These are phyloP conservation scores for Pontoporia blainvillei DNA, from an alignment of 2,113 vertebrate genomes.

Conservation along the genomic window DNA sequence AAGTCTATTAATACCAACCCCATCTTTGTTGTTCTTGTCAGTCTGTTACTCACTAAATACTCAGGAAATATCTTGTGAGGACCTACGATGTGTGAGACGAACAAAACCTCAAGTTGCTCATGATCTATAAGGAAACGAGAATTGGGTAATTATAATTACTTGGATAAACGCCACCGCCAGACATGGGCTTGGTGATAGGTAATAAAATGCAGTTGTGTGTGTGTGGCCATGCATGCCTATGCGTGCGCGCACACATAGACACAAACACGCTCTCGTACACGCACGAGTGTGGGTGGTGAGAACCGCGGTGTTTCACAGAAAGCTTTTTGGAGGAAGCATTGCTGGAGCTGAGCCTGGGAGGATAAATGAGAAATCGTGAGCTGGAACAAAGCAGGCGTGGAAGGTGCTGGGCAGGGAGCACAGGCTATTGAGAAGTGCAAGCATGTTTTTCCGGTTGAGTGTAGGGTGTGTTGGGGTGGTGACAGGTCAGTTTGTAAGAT, in stretches of 20 bases:
- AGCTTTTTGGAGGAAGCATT: not conserved
- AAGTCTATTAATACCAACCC: not conserved
- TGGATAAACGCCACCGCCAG: not conserved
- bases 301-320: not conserved
- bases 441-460: not conserved
- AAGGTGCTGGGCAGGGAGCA: not conserved
- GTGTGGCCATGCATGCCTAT: not conserved
- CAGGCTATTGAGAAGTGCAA: not conserved
- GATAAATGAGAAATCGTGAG: not conserved
- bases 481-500: not conserved
- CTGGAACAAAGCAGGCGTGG: not conserved
- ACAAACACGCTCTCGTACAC: not conserved
- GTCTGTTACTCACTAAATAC: not conserved
- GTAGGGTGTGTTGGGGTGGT: not conserved
- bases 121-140: not conserved
- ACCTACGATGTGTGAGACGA: not conserved
- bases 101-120: not conserved
- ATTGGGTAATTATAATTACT: not conserved
- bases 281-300: not conserved
- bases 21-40: not conserved
- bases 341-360: not conserved
- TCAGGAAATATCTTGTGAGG: not conserved
- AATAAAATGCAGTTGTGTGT: not conserved
- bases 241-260: rapidly evolving
- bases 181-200: not conserved